Conservation (phyloP, 2,888 invertebrate species). For the Sepioteuthis lessoniana region DNA sequence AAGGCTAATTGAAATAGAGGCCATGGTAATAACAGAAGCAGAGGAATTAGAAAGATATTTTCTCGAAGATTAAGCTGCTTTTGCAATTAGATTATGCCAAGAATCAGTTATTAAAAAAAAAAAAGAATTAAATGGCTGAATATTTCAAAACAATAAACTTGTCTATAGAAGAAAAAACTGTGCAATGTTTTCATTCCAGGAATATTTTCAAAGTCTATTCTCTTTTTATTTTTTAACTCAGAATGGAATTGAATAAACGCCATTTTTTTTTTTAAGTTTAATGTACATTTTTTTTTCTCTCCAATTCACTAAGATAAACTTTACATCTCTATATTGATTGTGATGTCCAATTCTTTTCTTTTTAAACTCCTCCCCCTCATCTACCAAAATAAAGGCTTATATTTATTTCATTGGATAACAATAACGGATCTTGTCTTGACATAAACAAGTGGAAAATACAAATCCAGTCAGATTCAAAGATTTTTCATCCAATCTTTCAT, state of each 20-base stretch:
- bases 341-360: neutral
- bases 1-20: neutral
- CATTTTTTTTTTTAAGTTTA: neutral
- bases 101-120: neutral
- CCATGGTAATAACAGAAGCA: neutral
- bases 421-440: slow-evolving; percentile 11
- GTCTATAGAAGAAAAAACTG: neutral
- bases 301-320: slow-evolving; percentile 14
- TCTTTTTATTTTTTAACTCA: neutral
- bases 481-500: slow-evolving; percentile 24
- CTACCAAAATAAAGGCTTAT: slow-evolving; percentile 33
- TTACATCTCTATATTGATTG: neutral
- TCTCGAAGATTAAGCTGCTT: neutral
- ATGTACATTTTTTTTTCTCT: neutral
- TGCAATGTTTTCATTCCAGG: slow-evolving; percentile 33
- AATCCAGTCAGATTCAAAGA: neutral
- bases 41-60: neutral
- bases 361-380: neutral
- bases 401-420: slow-evolving; percentile 20
- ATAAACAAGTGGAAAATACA: slow-evolving; percentile 11
- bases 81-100: neutral
- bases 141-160: neutral
- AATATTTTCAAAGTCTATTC: slow-evolving; percentile 20
- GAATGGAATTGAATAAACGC: neutral
- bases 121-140: neutral